These are phyloP conservation scores for Rallus crepitans DNA, from an alignment of 2,797 vertebrate genomes.

Conservation along the genomic window DNA sequence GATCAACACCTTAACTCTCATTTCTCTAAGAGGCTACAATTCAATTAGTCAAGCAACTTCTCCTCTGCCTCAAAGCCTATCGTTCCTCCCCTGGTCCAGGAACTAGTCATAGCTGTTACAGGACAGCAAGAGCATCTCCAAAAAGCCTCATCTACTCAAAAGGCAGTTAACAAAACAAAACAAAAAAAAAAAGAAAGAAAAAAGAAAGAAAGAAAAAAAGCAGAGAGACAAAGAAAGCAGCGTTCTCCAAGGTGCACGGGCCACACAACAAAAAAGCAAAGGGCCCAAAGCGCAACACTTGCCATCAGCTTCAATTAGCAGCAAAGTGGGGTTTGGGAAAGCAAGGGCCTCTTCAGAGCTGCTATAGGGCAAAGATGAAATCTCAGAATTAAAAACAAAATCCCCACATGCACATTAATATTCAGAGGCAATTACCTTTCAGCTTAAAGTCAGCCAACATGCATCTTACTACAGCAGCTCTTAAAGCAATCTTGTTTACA, in stretches of 20 bases:
- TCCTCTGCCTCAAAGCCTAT: background rate
- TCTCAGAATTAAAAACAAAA: constrained; percentile 70
- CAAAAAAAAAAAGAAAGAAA: background rate
- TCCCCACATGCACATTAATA: constrained; percentile 69
- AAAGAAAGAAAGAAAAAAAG: no score
- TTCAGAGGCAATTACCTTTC: constrained; percentile 74
- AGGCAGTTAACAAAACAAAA: background rate
- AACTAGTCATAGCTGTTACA: background rate
- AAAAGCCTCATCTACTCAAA: background rate
- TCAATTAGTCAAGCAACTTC: background rate
- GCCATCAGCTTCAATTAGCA: constrained; percentile 47
- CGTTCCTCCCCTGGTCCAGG: background rate
- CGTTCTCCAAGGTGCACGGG: background rate
- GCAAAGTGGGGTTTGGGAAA: constrained; percentile 53
- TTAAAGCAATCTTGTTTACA: constrained; percentile 70
- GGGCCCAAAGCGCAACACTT: constrained; percentile 4
- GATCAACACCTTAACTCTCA: background rate
- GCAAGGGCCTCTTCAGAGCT: constrained; percentile 48
- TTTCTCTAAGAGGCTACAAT: background rate
- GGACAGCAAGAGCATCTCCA: background rate
- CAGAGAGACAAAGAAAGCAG: background rate
- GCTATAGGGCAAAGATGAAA: constrained; percentile 59
- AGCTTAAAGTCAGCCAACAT: constrained; percentile 69
- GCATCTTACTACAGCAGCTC: constrained; percentile 68
- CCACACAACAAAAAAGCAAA: background rate